Base-by-base conservation (phyloP, 2,888 invertebrate species). In the Digitonthophagus gazella region DNA sequence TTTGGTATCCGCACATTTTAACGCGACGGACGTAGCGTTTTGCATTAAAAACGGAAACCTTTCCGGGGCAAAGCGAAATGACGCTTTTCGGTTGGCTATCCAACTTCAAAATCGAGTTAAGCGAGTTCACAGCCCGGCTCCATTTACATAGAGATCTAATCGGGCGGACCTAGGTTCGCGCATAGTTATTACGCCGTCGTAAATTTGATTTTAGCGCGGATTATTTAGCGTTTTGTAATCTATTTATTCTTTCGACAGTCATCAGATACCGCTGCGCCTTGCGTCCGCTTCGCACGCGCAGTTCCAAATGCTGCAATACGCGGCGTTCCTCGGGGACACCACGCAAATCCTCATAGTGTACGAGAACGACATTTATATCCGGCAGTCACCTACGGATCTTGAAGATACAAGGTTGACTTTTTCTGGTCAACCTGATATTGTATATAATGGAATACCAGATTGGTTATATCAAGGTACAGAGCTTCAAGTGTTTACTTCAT, bases 381-480 rank as follows among this genome's bases (percentile, higher is more conserved):
- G 92, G 77, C 87, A 88, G 74, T 87, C 92, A 61, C 93, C 93
- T 0, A 87, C 91, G 64, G 89, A 90, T 73, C 85, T 90, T 72
- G 84, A 86, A 5, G 89, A 93, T 75, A 84, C 88, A 68, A 87
- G 90, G 64, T 86, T 94, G 79, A 95, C 94, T 65, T 87, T 87
- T 79, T 91, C 91, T 65, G 93, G 93, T 28, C 84, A 87, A 74
- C 90, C 92, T n/a, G 93, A 92, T 69, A 84, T 90, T 68, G 86
- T 97, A 69, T 96, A 93, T 85, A 97, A 97, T 82, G 97, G 97
- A 67, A 89, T 97, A 28, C 93, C 97, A 15, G 97, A 98, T 82
- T 98, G 97, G 97, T 85, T 98, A 20, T 98, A 98, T 84, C 97
- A 97, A 89, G 95, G 95, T 94, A 82, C 15, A n/a, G n/a, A n/a